Base-by-base conservation (phyloP, 2,113 vertebrate species). In the Malaclemys terrapin region DNA sequence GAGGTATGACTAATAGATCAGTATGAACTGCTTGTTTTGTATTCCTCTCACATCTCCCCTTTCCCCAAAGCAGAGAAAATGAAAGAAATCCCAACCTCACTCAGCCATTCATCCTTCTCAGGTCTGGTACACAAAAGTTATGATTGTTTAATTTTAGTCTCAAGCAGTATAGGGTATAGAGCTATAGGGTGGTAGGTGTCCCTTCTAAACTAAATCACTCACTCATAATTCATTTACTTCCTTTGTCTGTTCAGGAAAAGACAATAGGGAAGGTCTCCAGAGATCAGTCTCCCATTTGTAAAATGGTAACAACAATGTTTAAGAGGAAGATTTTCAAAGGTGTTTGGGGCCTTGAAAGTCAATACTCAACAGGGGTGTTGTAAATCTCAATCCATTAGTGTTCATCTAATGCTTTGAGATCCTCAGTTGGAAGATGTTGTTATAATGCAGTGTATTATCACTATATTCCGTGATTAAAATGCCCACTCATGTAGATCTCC, bases 1-100 rank as follows among this genome's bases (percentile, higher is more conserved):
- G 91, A 97, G 84, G 85, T 93, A 95, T 97, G 95, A 97, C 95
- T 96, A 97, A 96, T 78, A 97, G 91, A 85, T 91, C 95, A 85
- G 86, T 95, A 79, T 93, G 95, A 96, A 96, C 86, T 91, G 87
- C 91, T 85, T 49, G 69, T 80, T 97, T 93, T 96, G 69, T 95
- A 98, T 97, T 97, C 91, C 91, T 89, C 85, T 94, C 84, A 85
- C 53, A 87, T 80, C 42, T 19, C 8, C n/a, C 24, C 89, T 49
- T 93, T 90, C 89, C 89, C 84, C 88, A 95, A 96, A 96, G 85
- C 83, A 97, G 72, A 85, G 86, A 93, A 96, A 96, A 96, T 90
- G 83, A 95, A 97, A 96, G 93, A 95, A 96, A 82, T 13, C 86
- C 49, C 65, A 93, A 52, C 78, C 76, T 82, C 50, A 95, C 89